Evolutionary conservation across 2,113 vertebrate species (phyloP).

Genomic region (Dendrocopos noguchii): DNA sequence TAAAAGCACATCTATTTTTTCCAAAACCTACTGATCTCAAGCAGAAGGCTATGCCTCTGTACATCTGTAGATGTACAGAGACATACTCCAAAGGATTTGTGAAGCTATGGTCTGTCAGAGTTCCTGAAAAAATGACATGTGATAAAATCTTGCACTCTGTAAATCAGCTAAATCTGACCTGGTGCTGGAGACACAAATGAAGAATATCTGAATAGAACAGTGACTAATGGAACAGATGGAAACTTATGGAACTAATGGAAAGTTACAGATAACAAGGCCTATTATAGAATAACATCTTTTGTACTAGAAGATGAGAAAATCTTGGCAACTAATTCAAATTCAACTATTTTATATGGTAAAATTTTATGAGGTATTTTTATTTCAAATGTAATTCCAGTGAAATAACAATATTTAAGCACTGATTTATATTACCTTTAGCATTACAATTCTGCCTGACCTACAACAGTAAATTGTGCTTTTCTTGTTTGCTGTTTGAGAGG

Average conservation of each 20-base stretch:
- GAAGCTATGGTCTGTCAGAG: background rate
- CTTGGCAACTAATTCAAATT: background rate
- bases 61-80: background rate
- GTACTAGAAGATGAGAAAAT: background rate
- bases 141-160: background rate
- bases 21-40: background rate
- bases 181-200: background rate
- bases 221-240: background rate
- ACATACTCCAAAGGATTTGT: slow-evolving; percentile 20
- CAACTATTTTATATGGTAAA: background rate
- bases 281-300: background rate
- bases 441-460: background rate
- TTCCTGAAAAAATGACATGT: background rate
- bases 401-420: background rate
- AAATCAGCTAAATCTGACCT: background rate
- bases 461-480: background rate
- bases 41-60: background rate
- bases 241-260: background rate
- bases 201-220: background rate
- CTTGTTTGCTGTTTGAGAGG: background rate
- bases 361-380: background rate
- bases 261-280: background rate
- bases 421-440: background rate
- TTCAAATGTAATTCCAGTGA: background rate
- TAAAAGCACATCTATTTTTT: background rate